A percentile compares a stretch with the other conserved stretches of the same genome.
Conservation (phyloP, 2,113 vertebrate species). For the Esox niger region DNA sequence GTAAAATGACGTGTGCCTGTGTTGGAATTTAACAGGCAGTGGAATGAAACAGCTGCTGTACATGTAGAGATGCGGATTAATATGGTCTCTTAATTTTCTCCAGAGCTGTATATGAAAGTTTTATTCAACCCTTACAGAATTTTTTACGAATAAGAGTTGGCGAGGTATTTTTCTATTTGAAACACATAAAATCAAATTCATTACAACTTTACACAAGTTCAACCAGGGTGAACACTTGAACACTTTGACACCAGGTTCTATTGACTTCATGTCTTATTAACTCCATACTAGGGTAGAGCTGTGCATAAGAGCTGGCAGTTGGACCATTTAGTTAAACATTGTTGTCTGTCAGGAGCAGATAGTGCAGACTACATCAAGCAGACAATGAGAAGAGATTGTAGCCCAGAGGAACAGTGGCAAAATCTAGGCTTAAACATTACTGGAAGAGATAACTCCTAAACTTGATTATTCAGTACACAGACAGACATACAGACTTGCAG, state of each 20-base stretch:
- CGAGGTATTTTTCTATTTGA: neutral
- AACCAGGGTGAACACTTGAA: neutral
- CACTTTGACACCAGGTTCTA: neutral
- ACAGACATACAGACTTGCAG: conserved; percentile 2
- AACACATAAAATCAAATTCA: neutral
- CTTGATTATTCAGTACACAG: neutral
- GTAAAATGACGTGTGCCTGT: too few relatives aligned
- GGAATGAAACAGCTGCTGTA: too few relatives aligned
- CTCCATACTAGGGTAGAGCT: neutral
- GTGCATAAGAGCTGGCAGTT: conserved; percentile 35
- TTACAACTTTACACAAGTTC: neutral
- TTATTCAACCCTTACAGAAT: too few relatives aligned
- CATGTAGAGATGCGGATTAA: too few relatives aligned
- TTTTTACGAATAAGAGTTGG: too few relatives aligned
- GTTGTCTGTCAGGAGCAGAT: conserved; percentile 46
- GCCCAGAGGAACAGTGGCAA: conserved; percentile 17
- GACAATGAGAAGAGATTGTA: neutral
- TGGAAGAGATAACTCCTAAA: conserved; percentile 10
- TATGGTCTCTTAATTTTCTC: too few relatives aligned
- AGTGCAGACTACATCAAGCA: conserved; percentile 6
- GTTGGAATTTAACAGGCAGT: too few relatives aligned
- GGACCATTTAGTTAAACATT: conserved; percentile 16
- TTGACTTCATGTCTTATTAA: neutral
- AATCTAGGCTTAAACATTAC: conserved; percentile 6
- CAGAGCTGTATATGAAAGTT: too few relatives aligned